Conservation (phyloP, 1,140 invertebrate genomes). For the Brachionus rotundiformis region DNA sequence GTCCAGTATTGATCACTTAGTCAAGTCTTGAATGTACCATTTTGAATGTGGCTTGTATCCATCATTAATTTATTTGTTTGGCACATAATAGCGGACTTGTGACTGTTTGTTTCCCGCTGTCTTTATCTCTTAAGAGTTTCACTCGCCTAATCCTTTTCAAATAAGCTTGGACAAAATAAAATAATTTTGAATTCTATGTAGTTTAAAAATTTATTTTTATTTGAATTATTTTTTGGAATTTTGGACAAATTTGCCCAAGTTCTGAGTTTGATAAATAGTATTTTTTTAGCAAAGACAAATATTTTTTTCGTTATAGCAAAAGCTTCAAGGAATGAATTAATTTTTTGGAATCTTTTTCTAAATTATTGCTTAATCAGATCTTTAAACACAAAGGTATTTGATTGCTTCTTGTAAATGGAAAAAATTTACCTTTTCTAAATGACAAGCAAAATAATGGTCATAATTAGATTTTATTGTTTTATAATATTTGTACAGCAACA, state of each 20-base stretch:
- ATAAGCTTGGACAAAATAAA: not conserved
- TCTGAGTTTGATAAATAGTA: not conserved
- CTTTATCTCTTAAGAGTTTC: not conserved
- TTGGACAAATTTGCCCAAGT: not conserved
- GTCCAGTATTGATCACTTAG: slow-evolving; percentile 5
- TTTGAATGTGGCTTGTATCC: slow-evolving; percentile 26
- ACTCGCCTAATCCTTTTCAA: not conserved
- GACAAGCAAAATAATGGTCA: not conserved
- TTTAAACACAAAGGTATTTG: not conserved
- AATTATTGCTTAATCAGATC: not conserved
- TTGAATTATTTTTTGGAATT: not conserved
- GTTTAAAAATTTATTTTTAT: no score
- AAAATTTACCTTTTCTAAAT: not conserved
- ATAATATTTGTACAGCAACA: no score
- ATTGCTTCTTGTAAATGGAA: not conserved
- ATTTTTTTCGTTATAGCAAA: not conserved
- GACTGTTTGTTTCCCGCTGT: not conserved
- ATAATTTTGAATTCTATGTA: not conserved
- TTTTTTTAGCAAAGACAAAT: not conserved
- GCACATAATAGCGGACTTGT: not conserved
- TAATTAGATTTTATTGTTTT: not conserved
- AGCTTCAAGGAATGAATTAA: not conserved
- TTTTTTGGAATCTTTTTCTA: not conserved
- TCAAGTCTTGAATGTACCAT: not conserved
- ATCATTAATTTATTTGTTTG: slow-evolving; percentile 20